A percentile compares a stretch with the other conserved stretches of the same genome.
Evolutionary conservation across 2,888 invertebrate species (phyloP).

Genomic region (Elegia similella): DNA sequence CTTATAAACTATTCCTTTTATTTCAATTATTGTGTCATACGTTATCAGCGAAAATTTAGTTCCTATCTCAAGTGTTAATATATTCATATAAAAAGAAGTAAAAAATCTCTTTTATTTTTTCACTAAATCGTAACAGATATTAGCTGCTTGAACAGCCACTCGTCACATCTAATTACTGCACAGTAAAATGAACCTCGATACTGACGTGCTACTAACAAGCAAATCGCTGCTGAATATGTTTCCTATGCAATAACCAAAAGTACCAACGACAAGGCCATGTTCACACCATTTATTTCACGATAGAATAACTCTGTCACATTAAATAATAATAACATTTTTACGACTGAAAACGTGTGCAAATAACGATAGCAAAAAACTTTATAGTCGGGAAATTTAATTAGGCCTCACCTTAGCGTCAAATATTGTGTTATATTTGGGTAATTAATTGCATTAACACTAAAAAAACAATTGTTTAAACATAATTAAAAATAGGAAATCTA

Average conservation of each 20-base stretch:
- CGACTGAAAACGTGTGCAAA: background rate
- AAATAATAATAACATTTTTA: slow-evolving; percentile 5
- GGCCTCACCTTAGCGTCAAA: background rate
- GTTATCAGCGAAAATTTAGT: too few relatives aligned
- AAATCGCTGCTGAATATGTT: background rate
- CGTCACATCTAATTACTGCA: background rate
- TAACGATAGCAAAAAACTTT: background rate
- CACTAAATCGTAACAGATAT: background rate
- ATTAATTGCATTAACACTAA: background rate
- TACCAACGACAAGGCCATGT: slow-evolving; percentile 30
- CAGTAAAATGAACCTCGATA: background rate
- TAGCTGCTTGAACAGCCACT: background rate
- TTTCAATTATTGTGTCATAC: too few relatives aligned
- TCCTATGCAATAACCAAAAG: slow-evolving; percentile 21
- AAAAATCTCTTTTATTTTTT: background rate
- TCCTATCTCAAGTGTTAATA: too few relatives aligned
- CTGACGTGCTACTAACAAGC: background rate
- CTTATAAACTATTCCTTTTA: too few relatives aligned
- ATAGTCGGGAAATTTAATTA: background rate
- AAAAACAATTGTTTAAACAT: background rate
- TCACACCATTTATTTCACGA: slow-evolving; percentile 25
- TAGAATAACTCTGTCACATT: slow-evolving; percentile 25
- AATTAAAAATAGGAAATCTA: background rate
- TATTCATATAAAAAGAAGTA: too few relatives aligned
- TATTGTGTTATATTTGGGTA: background rate